phyloP scores from a whole-genome alignment of 2,113 vertebrate species.

The Maccullochella peelii region DNA sequence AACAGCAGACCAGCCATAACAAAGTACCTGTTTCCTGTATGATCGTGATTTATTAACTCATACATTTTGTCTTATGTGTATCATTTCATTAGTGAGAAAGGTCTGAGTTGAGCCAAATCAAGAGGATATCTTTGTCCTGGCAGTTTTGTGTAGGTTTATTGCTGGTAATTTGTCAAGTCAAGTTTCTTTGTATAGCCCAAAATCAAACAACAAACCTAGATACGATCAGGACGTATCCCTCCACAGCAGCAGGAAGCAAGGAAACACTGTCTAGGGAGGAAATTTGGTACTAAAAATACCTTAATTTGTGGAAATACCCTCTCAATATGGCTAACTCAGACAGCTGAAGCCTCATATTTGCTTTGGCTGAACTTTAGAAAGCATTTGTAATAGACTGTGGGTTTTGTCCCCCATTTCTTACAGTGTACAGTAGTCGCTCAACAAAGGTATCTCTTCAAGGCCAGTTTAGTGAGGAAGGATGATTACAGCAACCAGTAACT shows the following conservation, averaged over 20 bases:
- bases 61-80: background rate
- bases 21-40: background rate
- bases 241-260: background rate
- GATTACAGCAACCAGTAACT: background rate
- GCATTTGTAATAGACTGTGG: background rate
- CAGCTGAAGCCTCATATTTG: background rate
- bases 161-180: background rate
- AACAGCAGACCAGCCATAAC: background rate
- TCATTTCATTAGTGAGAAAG: background rate
- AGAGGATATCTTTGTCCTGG: too few relatives aligned
- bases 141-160: background rate
- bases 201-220: background rate
- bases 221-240: background rate
- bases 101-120: background rate
- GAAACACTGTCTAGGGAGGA: background rate
- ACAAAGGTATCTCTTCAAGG: background rate
- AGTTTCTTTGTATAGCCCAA: background rate
- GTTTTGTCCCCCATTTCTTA: background rate
- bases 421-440: background rate
- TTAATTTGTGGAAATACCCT: background rate
- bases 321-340: background rate
- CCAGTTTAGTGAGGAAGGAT: background rate
- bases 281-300: background rate
- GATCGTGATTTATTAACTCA: background rate
- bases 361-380: background rate